Conservation (phyloP, 2,888 invertebrate genomes). For the Stomorhina lunata region DNA sequence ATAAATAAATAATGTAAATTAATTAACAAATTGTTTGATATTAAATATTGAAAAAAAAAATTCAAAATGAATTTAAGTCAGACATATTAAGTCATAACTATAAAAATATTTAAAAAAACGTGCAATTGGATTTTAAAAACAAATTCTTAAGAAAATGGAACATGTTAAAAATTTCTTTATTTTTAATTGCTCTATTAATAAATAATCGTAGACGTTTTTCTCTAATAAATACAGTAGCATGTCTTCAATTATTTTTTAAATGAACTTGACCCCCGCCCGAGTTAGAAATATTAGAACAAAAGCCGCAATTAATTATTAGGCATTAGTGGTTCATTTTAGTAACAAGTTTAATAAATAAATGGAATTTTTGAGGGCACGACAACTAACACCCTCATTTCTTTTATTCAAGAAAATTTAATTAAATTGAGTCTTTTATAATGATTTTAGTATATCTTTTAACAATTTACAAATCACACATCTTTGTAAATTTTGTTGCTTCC, state of each 20-base stretch:
- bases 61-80: slow-evolving; percentile 20
- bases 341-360: not conserved
- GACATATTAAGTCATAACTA: not conserved
- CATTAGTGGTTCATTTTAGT: not conserved
- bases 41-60: slow-evolving; percentile 11
- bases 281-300: not conserved
- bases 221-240: not conserved
- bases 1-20: not conserved
- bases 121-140: not conserved
- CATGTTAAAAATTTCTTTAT: not conserved
- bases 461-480: too few species aligned
- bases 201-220: not conserved
- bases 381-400: too few species aligned
- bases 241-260: not conserved
- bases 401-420: too few species aligned
- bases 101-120: not conserved
- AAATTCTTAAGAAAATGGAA: too few species aligned
- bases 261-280: slow-evolving; percentile 48
- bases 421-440: too few species aligned
- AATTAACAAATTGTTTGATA: not conserved
- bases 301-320: not conserved
- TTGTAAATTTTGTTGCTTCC: too few species aligned
- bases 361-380: not conserved
- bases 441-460: too few species aligned
- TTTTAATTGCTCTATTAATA: slow-evolving; percentile 10